These are phyloP conservation scores for Petrocephalus sullivani DNA, from an alignment of 2,797 vertebrate genomes.

Conservation along the genomic window DNA sequence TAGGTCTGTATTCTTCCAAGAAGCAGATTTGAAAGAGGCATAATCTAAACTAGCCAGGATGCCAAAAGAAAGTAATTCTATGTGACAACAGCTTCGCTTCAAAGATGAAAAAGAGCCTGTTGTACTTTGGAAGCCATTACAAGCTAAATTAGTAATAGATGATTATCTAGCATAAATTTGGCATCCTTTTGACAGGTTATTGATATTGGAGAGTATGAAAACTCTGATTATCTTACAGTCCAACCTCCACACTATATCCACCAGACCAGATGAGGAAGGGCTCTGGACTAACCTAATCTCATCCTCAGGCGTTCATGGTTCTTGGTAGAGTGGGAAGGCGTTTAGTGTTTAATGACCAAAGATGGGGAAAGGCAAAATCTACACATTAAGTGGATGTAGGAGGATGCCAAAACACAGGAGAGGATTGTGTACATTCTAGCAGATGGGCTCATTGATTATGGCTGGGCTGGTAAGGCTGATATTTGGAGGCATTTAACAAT, in stretches of 20 bases:
- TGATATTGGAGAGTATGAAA: background rate
- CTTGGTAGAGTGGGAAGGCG: background rate
- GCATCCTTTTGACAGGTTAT: background rate
- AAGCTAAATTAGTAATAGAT: background rate
- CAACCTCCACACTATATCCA: background rate
- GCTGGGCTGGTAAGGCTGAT: background rate
- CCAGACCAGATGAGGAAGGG: background rate
- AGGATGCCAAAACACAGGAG: background rate
- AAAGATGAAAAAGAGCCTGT: background rate
- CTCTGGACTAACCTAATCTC: background rate
- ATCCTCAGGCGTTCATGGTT: background rate
- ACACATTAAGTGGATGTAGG: background rate
- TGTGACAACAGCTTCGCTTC: background rate
- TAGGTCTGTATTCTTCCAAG: background rate
- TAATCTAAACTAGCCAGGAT: background rate
- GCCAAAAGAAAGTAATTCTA: background rate
- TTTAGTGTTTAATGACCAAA: background rate
- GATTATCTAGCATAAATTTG: background rate
- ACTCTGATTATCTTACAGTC: background rate
- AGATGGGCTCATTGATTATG: background rate
- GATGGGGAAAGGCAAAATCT: background rate
- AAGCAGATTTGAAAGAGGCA: background rate
- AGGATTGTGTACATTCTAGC: background rate
- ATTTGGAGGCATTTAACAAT: background rate
- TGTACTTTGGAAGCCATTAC: background rate